A percentile compares a stretch with the other conserved stretches of the same genome.
Evolutionary conservation across 2,888 invertebrate species (phyloP).

Genomic region (Embidobia sp.): DNA sequence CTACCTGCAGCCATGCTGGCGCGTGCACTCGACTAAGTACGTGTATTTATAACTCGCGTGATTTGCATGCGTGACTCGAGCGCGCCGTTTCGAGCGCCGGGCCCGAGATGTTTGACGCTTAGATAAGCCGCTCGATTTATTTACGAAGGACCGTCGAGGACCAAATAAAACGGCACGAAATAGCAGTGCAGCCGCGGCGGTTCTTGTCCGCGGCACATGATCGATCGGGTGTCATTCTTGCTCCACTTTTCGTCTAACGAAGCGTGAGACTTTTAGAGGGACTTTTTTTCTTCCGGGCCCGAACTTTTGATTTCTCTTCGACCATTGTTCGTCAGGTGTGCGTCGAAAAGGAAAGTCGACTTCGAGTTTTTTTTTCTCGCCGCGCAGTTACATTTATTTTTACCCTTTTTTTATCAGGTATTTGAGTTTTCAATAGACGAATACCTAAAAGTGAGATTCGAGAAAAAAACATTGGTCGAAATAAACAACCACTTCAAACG

Average conservation of each 20-base stretch:
- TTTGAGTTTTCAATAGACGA: too few relatives aligned
- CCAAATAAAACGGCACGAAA: not conserved
- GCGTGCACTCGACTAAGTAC: slow-evolving; percentile 24
- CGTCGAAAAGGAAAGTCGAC: slow-evolving; percentile 45
- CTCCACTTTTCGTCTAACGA: slow-evolving; percentile 24
- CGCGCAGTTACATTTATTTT: slow-evolving; percentile 5
- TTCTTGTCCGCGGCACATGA: slow-evolving; percentile 5
- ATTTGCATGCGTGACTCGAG: slow-evolving; percentile 57
- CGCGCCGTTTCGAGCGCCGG: slow-evolving; percentile 9
- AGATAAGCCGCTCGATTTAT: slow-evolving; percentile 40
- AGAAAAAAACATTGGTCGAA: too few relatives aligned
- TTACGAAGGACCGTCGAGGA: slow-evolving; percentile 8
- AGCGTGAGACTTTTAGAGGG: slow-evolving; percentile 16
- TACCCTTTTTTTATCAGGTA: not conserved
- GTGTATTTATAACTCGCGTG: slow-evolving; percentile 47
- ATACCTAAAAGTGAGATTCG: too few relatives aligned
- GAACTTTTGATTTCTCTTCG: slow-evolving; percentile 50
- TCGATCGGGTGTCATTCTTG: slow-evolving; percentile 15
- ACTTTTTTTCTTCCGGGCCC: slow-evolving; percentile 10
- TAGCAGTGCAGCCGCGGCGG: slow-evolving; percentile 7
- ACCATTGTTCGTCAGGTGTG: slow-evolving; percentile 22
- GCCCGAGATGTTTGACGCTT: slow-evolving; percentile 20
- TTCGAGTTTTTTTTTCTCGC: slow-evolving; percentile 1
- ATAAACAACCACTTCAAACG: too few relatives aligned
- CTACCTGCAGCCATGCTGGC: slow-evolving; percentile 43